Evolutionary conservation across 2,113 vertebrate genomes (phyloP).

Genomic region (Thymallus thymallus): DNA sequence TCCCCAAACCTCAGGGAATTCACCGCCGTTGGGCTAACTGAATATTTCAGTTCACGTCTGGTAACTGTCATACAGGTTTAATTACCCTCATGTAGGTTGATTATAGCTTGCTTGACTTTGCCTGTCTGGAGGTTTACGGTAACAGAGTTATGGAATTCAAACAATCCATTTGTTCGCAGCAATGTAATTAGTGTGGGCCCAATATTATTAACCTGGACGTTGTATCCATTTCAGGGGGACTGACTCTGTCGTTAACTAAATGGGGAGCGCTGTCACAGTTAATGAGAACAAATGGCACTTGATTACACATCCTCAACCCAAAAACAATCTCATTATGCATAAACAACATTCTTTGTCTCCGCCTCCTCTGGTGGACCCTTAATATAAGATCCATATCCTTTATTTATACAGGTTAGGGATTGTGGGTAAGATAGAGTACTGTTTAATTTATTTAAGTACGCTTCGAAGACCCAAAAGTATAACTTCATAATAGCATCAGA

Average conservation of each 20-base stretch:
- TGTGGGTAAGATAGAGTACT: not conserved
- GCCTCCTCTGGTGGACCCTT: too few relatives aligned
- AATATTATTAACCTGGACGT: not conserved
- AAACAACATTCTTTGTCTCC: not conserved
- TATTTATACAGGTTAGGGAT: too few relatives aligned
- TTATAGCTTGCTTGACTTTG: not conserved
- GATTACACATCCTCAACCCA: not conserved
- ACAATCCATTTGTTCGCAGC: not conserved
- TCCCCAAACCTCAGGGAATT: not conserved
- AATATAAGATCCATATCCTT: too few relatives aligned
- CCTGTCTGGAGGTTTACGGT: not conserved
- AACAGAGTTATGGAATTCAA: constrained; percentile 1
- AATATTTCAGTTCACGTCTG: not conserved
- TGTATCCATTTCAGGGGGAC: not conserved
- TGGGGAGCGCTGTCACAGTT: not conserved
- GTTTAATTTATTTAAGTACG: not conserved
- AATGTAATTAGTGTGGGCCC: not conserved
- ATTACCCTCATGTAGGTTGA: not conserved
- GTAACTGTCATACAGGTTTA: not conserved
- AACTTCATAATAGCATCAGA: too few relatives aligned
- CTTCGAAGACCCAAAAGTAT: not conserved
- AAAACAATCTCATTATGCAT: not conserved
- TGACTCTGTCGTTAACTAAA: not conserved
- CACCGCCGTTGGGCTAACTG: not conserved
- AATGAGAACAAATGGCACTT: not conserved